Evolutionary conservation across 2,888 invertebrate genomes (phyloP).

Genomic region (Eupithecia vulgata): DNA sequence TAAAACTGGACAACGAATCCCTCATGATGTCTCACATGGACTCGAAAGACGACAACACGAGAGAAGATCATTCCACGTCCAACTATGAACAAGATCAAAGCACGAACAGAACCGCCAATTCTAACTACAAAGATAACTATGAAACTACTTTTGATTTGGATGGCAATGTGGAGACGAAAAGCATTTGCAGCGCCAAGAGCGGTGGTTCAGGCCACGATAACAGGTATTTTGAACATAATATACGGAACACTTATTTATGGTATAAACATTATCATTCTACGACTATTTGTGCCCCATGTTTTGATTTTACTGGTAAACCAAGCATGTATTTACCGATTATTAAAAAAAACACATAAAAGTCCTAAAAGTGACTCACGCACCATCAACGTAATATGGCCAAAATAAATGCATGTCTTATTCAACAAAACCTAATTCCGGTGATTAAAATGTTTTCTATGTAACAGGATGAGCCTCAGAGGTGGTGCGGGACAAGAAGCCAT

Average conservation of each 20-base stretch:
- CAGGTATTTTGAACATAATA: conserved; percentile 83
- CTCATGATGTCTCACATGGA: conserved; percentile 76
- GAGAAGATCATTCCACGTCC: conserved; percentile 70
- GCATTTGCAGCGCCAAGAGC: conserved; percentile 92
- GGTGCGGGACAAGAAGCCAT: conserved; percentile 83
- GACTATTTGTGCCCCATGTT: background rate
- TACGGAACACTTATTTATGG: conserved; percentile 4
- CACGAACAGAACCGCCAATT: conserved; percentile 64
- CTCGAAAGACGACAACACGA: conserved; percentile 71
- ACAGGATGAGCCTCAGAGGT: conserved; percentile 59
- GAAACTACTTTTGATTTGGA: conserved; percentile 95
- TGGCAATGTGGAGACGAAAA: conserved; percentile 95
- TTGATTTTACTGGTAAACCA: background rate
- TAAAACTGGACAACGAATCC: conserved; percentile 79
- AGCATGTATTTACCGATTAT: background rate
- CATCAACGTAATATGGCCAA: background rate
- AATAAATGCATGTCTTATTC: conserved; percentile 11
- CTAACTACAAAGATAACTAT: conserved; percentile 88
- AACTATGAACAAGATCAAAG: conserved; percentile 70
- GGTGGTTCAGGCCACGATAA: conserved; percentile 91
- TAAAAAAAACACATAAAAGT: background rate
- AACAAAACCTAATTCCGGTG: background rate
- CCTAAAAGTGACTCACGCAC: background rate
- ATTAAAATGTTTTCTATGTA: background rate
- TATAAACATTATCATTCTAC: background rate